Evolutionary conservation across 2,797 vertebrate species (phyloP), one percentile per base, ranked within the genome.

Genomic region (Synaphobranchus kaupii): DNA sequence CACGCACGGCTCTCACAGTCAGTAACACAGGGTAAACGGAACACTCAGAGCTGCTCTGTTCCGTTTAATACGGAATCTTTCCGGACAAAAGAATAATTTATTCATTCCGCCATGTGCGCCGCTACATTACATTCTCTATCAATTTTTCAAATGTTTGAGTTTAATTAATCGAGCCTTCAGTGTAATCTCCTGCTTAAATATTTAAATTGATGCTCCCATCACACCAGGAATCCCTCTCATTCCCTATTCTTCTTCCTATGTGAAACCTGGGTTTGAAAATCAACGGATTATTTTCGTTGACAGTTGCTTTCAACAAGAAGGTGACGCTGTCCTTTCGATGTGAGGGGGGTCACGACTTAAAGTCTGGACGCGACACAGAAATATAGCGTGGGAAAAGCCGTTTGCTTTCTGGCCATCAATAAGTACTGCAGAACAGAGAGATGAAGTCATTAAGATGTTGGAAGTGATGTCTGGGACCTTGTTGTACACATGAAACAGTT

Each of bases 101-200:
- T 94, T 95, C 90, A 95, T 95, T 90, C 87, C 44, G 90, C 91
- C 90, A 92, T 88, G 87, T 91, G 92, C 91, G 15, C 68, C 90
- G 89, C 93, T 92, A 94, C 92, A 89, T 87, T 92, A 94, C 92
- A 89, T 87, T 91, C 90, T 92, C 93, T 93, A 95, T 95, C 93
- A 94, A 92, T 95, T 92, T 93, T 95, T 95, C 91, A 94, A 92
- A 94, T 87, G 84, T 94, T 95, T 95, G 92, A 94, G 94, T 95
- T 95, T 95, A 95, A 95, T 95, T 95, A 96, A 95, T 92, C 89
- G 91, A 31, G 87, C 88, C 89, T 94, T 91, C 93, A 94, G 92
- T 94, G 92, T 93, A 94, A 93, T 94, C 93, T 90, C 90, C 90
- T 88, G 5, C 86, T 94, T 94, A 94, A 95, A 95, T 95, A 95